Evolutionary conservation across 2,113 vertebrate genomes (phyloP).

Genomic region (Platysternon megacephalum): DNA sequence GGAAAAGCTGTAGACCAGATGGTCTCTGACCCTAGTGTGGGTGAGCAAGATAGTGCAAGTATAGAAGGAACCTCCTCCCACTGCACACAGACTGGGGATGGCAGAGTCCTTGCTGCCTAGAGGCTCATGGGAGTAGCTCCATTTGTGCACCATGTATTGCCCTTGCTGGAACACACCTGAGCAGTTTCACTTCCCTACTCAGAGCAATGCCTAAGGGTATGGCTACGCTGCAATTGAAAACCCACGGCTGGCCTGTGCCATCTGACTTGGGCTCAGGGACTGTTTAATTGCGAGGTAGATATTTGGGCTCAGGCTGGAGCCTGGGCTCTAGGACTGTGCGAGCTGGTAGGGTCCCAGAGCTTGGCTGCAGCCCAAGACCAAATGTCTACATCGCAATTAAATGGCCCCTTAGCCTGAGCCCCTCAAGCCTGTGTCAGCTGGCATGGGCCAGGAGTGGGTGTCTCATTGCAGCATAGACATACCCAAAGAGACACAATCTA

Average conservation of each 20-base stretch:
- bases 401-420: too few species aligned
- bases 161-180: neutral
- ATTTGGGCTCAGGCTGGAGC: neutral
- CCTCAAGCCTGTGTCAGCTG: neutral
- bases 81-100: accelerated
- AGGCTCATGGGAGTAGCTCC: accelerated
- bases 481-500: neutral
- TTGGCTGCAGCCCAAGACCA: neutral
- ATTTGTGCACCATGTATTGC: neutral
- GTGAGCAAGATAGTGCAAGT: neutral
- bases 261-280: neutral
- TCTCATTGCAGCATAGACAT: neutral
- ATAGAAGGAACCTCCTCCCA: neutral
- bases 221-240: neutral
- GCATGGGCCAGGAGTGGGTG: neutral
- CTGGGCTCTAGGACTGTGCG: neutral
- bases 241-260: neutral
- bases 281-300: neutral
- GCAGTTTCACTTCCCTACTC: neutral
- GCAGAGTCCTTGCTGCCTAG: neutral
- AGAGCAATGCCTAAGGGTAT: accelerated
- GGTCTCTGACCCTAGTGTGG: accelerated
- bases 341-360: neutral
- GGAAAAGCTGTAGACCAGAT: neutral
- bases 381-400: neutral